Conservation (phyloP, 2,113 vertebrate genomes). For the Cebidichthys violaceus region DNA sequence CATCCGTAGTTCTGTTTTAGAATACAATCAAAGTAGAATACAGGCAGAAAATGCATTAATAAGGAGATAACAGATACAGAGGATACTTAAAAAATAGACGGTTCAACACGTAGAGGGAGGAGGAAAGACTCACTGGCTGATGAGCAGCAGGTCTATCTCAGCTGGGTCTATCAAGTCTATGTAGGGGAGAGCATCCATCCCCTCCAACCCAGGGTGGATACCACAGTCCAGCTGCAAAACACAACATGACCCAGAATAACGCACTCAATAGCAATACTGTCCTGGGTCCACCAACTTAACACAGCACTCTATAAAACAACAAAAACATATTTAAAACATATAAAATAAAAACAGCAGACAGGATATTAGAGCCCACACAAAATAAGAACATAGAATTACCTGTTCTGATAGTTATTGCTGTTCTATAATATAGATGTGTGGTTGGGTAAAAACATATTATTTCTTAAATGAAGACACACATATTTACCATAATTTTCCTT, state of each 20-base stretch:
- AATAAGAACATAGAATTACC: neutral
- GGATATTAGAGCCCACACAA: neutral
- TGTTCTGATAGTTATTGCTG: neutral
- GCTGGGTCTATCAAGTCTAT: slow-evolving; percentile 98
- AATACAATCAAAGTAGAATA: neutral
- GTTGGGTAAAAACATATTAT: neutral
- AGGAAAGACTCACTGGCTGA: slow-evolving; percentile 93
- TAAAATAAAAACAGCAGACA: neutral
- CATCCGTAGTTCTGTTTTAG: neutral
- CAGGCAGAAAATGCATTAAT: neutral
- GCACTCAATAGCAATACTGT: neutral
- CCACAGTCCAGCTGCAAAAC: slow-evolving; percentile 94
- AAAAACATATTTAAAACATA: neutral
- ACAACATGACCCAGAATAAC: neutral
- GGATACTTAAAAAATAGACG: neutral
- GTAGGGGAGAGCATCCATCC: slow-evolving; percentile 98
- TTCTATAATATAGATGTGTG: neutral
- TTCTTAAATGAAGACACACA: neutral
- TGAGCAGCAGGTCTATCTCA: slow-evolving; percentile 97
- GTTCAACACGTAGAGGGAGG: neutral
- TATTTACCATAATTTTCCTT: slow-evolving; percentile 96
- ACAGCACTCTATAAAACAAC: slow-evolving; percentile 17
- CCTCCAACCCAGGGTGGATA: slow-evolving; percentile 97
- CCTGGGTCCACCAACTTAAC: neutral
- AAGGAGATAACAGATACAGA: neutral